These are phyloP conservation scores for Dendrophyllia cribrosa DNA, from an alignment of 64 coral and sea anemone species.

Conservation along the genomic window DNA sequence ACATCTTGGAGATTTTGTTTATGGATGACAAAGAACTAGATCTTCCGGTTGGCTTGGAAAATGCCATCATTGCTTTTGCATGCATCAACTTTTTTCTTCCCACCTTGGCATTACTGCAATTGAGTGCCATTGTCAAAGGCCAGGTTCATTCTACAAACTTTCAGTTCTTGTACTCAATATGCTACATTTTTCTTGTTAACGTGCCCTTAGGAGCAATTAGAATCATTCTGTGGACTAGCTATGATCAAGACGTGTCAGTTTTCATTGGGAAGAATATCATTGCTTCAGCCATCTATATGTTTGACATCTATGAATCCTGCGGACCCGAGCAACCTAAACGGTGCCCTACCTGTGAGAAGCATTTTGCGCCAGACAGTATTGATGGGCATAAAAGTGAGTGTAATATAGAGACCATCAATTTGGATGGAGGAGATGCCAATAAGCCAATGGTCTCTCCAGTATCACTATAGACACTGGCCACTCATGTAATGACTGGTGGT, in stretches of 20 bases:
- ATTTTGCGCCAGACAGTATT: conserved; percentile 30
- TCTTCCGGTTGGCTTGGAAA: conserved; percentile 68
- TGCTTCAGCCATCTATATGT: conserved; percentile 73
- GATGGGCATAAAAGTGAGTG: conserved; percentile 18
- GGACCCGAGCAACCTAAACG: conserved; percentile 68
- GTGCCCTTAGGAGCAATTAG: conserved; percentile 80
- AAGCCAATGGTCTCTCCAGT: neutral
- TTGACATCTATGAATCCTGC: conserved; percentile 80
- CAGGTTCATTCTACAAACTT: conserved; percentile 62
- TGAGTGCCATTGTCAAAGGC: conserved; percentile 80
- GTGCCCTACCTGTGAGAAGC: conserved; percentile 41
- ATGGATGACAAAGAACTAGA: conserved; percentile 61
- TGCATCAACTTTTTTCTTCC: conserved; percentile 95
- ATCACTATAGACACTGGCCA: too few relatives aligned
- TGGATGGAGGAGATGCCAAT: neutral
- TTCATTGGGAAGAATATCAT: conserved; percentile 95
- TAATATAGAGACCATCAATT: neutral
- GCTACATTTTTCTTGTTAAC: conserved; percentile 88
- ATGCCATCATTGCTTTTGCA: conserved; percentile 94
- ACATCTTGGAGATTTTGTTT: conserved; percentile 94
- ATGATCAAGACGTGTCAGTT: conserved; percentile 87
- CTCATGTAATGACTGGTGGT: too few relatives aligned
- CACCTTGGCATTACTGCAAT: conserved; percentile 78
- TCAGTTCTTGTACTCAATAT: conserved; percentile 78
- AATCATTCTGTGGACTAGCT: conserved; percentile 69